Conservation (phyloP, 1,140 invertebrate species). For the Calephelis nemesis region DNA sequence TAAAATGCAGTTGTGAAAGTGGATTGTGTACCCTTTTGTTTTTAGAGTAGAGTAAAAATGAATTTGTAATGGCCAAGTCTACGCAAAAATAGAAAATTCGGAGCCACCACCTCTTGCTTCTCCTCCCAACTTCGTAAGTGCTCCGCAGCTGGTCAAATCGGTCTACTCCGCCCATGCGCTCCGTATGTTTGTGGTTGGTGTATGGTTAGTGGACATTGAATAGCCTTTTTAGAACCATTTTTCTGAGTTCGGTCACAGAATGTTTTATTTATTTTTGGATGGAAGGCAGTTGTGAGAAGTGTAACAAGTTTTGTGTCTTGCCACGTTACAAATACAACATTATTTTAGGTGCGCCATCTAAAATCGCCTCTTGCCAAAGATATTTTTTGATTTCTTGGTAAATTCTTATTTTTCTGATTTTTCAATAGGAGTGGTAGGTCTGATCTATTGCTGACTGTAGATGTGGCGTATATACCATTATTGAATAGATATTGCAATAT, state of each 20-base stretch:
- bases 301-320: not conserved
- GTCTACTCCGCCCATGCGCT: conserved; percentile 9
- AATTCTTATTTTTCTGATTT: too few species aligned
- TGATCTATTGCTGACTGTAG: too few species aligned
- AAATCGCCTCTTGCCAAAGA: too few species aligned
- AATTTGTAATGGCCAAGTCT: conserved; percentile 1
- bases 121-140: not conserved
- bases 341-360: too few species aligned
- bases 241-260: conserved; percentile 1
- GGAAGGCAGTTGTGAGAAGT: not conserved
- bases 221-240: not conserved
- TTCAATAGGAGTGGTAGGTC: too few species aligned
- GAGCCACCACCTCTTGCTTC: not conserved
- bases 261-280: conserved; percentile 5
- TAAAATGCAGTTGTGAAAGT: not conserved
- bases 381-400: too few species aligned
- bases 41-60: not conserved
- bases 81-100: conserved; percentile 2
- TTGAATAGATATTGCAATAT: too few species aligned
- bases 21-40: not conserved
- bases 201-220: not conserved
- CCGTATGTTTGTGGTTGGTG: not conserved
- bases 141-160: not conserved
- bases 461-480: too few species aligned
- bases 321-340: not conserved